phyloP scores from a whole-genome alignment of 2,888 invertebrate species.

The Drosophila mulleri region DNA sequence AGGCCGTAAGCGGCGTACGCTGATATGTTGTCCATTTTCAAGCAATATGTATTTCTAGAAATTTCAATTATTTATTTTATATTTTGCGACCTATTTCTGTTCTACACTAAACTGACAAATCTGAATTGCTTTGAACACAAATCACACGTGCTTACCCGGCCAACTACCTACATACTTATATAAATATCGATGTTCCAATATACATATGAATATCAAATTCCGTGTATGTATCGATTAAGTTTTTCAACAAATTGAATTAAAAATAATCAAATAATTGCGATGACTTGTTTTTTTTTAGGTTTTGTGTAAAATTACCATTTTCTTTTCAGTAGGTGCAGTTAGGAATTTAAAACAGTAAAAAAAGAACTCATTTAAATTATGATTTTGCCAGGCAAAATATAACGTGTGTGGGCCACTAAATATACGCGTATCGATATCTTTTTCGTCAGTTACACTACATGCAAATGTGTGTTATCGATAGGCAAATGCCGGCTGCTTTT shows the following conservation, averaged over 20 bases:
- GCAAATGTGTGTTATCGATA: conserved; percentile 2
- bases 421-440: not conserved
- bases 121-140: not conserved
- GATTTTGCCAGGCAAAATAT: not conserved
- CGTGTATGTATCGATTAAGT: not conserved
- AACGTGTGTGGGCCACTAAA: conserved; percentile 8
- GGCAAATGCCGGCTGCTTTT: conserved; percentile 18
- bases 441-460: not conserved
- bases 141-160: not conserved
- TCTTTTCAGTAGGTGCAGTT: too few species aligned
- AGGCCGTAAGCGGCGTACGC: not conserved
- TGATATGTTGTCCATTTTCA: not conserved
- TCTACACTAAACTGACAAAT: too few species aligned
- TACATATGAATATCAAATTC: not conserved
- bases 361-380: too few species aligned
- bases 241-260: not conserved
- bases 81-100: too few species aligned
- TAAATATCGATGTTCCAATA: conserved; percentile 2
- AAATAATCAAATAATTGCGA: too few species aligned
- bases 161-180: too few species aligned
- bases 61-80: not conserved
- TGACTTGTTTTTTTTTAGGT: too few species aligned
- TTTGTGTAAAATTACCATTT: too few species aligned
- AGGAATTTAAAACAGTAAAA: too few species aligned
- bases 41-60: not conserved